Conservation (phyloP, 2,888 invertebrate genomes). For the Selenia dentaria region DNA sequence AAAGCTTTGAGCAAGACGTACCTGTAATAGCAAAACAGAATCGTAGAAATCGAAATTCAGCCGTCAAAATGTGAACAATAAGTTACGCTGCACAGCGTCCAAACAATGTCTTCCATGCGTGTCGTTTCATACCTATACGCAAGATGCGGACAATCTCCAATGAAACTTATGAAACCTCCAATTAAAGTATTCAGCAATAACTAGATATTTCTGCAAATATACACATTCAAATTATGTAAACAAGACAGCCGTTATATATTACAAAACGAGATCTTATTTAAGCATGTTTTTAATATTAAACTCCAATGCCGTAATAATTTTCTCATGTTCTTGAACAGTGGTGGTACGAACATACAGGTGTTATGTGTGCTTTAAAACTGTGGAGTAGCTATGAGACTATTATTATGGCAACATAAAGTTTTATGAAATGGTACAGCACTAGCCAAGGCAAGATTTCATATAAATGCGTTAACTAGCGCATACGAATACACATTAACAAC, state of each 20-base stretch:
- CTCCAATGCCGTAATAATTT: constrained; percentile 21
- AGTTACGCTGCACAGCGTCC: constrained; percentile 18
- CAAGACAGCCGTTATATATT: constrained; percentile 11
- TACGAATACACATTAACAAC: neutral
- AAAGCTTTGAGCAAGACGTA: neutral
- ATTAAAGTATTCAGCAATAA: constrained; percentile 11
- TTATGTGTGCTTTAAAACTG: constrained; percentile 24
- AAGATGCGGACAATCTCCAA: constrained; percentile 5
- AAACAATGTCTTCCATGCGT: constrained; percentile 32
- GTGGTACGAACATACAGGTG: too few relatives aligned
- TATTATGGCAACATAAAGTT: constrained; percentile 32
- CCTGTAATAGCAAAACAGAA: constrained; percentile 7
- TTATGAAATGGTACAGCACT: constrained; percentile 19
- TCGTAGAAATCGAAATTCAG: constrained; percentile 16
- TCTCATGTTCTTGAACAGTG: constrained; percentile 34
- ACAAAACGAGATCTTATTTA: constrained; percentile 35
- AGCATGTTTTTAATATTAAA: neutral
- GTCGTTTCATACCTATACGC: constrained; percentile 22
- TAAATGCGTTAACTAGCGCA: constrained; percentile 7
- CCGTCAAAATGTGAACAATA: constrained; percentile 5
- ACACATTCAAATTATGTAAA: constrained; percentile 16
- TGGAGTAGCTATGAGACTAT: constrained; percentile 9
- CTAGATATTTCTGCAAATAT: constrained; percentile 1
- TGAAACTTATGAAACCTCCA: constrained; percentile 21
- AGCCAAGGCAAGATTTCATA: constrained; percentile 24